Evolutionary conservation across 2,113 vertebrate genomes (phyloP).

Genomic region (Turdus rufiventris): DNA sequence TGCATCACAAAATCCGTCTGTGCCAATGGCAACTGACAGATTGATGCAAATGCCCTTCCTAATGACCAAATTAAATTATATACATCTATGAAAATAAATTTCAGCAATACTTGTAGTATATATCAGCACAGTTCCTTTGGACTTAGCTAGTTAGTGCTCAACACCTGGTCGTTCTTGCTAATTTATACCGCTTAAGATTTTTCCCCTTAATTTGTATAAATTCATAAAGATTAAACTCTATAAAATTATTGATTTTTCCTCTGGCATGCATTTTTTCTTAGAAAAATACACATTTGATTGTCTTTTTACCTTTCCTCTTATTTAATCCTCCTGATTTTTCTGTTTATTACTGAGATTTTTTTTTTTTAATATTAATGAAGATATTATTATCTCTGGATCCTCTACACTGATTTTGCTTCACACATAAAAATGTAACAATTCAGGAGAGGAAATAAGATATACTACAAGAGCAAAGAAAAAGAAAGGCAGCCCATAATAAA

Average conservation of each 20-base stretch:
- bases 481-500: neutral
- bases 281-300: neutral
- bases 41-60: neutral
- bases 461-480: neutral
- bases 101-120: neutral
- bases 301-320: neutral
- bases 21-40: neutral
- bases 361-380: slow-evolving; percentile 21
- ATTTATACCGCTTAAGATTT: neutral
- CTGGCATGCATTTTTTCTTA: neutral
- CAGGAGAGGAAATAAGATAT: neutral
- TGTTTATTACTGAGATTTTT: slow-evolving; percentile 1
- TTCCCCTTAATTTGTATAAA: neutral
- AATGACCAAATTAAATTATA: neutral
- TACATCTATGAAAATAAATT: neutral
- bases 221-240: neutral
- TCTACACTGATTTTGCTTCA: neutral
- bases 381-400: neutral
- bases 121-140: neutral
- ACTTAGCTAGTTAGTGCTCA: neutral
- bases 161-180: neutral
- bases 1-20: neutral
- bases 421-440: neutral
- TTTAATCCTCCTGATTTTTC: neutral
- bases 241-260: neutral